Evolutionary conservation across 2,797 vertebrate species (phyloP), one percentile per base, ranked within the genome.

Genomic region (Etheostoma perlongum): DNA sequence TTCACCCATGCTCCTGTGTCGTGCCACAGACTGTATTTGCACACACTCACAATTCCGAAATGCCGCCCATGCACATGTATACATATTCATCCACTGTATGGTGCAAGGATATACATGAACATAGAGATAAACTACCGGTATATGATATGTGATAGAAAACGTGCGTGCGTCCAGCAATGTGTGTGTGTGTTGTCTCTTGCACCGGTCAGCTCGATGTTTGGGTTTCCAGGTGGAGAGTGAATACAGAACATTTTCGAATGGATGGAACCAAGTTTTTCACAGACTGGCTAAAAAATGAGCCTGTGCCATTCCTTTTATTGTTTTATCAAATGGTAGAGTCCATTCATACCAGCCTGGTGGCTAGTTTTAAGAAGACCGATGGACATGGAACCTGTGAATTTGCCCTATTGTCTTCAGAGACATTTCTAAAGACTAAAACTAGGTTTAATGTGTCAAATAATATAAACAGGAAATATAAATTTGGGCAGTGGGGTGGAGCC

Each of bases 1-100:
- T 59, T 58, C 57, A 64, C 48, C 54, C 19, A 21, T 53, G 71
- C 42, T 69, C 67, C 61, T 70, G 76, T 85, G 87, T 70, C 58
- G 58, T 23, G 10, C 48, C 77, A 68, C 33, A 74, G 78, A 76
- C 47, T 69, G 49, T 40, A 51, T 79, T 63, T 77, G 52, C 69
- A 76, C 69, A 63, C 48, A n/a, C 60, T 67, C 58, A n/a, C 61
- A 58, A 77, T 42, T 51, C 64, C 48, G 2, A 7, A 47, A 66
- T 23, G 57, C 63, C 19, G 27, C 42, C 49, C 53, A 62, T 81
- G 49, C 8, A 76, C 0, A 30, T 51, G 62, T 77, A 61, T 67
- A 52, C 4, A 30, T 52, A 77, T 58, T 46, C 6, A 25, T 82
- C 47, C 58, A 62, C 36, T 66, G 27, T 58, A 18, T 30, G 49